Conservation (phyloP, 2,113 vertebrate genomes). For the Pluvialis apricaria region DNA sequence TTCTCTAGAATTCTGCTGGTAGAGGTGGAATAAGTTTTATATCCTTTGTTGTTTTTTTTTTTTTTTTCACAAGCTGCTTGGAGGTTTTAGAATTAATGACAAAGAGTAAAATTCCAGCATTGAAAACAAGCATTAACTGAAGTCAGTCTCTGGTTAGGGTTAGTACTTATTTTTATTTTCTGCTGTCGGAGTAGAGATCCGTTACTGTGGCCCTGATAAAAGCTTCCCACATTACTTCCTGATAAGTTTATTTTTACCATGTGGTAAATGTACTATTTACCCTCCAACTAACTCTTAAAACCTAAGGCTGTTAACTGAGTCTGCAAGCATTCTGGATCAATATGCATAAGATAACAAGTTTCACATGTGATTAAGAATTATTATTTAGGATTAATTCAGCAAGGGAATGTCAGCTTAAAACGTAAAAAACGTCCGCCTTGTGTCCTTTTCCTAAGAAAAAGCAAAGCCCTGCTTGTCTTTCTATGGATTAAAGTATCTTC, state of each 20-base stretch:
- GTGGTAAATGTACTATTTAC: neutral
- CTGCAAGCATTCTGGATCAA: neutral
- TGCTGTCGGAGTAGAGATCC: neutral
- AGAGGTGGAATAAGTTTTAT: neutral
- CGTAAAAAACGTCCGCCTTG: neutral
- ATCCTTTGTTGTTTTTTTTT: neutral
- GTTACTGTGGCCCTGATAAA: neutral
- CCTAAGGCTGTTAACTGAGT: neutral
- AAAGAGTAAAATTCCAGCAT: neutral
- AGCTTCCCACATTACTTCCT: slow-evolving; percentile 3
- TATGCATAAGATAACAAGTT: neutral
- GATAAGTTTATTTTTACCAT: slow-evolving; percentile 12
- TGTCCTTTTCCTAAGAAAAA: neutral
- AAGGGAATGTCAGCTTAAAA: slow-evolving; percentile 6
- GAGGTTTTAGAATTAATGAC: neutral
- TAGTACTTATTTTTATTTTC: neutral
- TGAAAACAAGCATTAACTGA: neutral
- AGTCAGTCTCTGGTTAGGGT: neutral
- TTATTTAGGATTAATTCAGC: slow-evolving; percentile 30
- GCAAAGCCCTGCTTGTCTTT: neutral
- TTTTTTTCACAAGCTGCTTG: neutral
- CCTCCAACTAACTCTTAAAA: slow-evolving; percentile 15
- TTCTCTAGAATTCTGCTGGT: neutral
- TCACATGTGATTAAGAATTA: slow-evolving; percentile 1
- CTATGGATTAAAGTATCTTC: neutral